phyloP scores from a whole-genome alignment of 30 jellyfish, hydroid and myxozoan species.

The Morbakka virulenta region DNA sequence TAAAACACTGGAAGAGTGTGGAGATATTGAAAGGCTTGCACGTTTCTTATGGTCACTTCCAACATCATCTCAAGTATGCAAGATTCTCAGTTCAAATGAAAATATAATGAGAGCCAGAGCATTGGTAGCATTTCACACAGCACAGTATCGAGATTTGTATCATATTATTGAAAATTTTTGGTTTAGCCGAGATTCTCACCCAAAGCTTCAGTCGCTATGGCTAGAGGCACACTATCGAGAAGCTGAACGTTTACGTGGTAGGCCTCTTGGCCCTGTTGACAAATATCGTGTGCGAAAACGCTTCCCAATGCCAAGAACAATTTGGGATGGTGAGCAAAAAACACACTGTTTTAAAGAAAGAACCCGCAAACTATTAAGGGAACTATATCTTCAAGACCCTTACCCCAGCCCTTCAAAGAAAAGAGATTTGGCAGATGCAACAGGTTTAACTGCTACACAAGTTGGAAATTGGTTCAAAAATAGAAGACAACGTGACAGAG shows the following conservation, averaged over 20 bases:
- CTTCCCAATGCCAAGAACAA: conserved; percentile 94
- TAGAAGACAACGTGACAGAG: conserved; percentile 93
- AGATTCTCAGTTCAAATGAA: conserved; percentile 70
- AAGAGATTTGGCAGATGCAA: conserved; percentile 87
- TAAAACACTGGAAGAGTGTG: conserved; percentile 94
- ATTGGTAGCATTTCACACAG: conserved; percentile 83
- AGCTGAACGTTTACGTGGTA: conserved; percentile 86
- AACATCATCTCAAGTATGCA: conserved; percentile 63
- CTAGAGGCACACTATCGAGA: conserved; percentile 91
- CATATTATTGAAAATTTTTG: conserved; percentile 78
- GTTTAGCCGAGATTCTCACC: conserved; percentile 75
- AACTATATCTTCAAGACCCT: conserved; percentile 77
- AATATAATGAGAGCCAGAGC: conserved; percentile 87
- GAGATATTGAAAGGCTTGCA: conserved; percentile 88
- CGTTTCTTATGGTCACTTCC: conserved; percentile 93
- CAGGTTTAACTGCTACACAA: conserved; percentile 89
- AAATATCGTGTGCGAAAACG: conserved; percentile 96
- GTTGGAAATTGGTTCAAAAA: conserved; percentile 98
- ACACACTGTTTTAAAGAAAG: conserved; percentile 92
- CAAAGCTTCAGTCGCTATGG: conserved; percentile 94
- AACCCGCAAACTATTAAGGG: conserved; percentile 75
- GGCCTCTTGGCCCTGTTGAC: conserved; percentile 99
- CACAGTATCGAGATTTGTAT: conserved; percentile 89
- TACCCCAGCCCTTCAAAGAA: conserved; percentile 93
- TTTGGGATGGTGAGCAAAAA: conserved; percentile 99